Conservation (phyloP, 2,113 vertebrate species). For the Ophiodon elongatus region DNA sequence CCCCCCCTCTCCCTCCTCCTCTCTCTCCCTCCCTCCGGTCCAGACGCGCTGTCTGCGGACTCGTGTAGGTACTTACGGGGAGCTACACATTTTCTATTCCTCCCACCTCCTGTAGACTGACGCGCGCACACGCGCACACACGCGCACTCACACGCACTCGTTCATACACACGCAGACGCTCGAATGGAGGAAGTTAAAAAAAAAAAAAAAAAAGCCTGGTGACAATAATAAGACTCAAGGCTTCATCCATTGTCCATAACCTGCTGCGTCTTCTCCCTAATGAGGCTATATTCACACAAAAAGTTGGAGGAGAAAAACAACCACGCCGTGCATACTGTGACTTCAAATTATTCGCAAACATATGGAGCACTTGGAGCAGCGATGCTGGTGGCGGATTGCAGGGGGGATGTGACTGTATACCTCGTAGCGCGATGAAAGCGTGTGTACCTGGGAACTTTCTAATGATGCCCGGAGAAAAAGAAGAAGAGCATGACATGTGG, state of each 20-base stretch:
- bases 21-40: background rate
- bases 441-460: slow-evolving; percentile 66
- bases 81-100: slow-evolving; percentile 58
- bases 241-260: slow-evolving; percentile 70
- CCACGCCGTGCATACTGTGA: slow-evolving; percentile 34
- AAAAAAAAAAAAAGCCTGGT: slow-evolving; percentile 30
- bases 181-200: slow-evolving; percentile 65
- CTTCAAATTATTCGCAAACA: slow-evolving; percentile 66
- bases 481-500: background rate
- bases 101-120: slow-evolving; percentile 63
- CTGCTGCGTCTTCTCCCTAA: slow-evolving; percentile 63
- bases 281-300: slow-evolving; percentile 49
- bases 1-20: background rate
- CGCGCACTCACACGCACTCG: slow-evolving; percentile 12
- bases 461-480: slow-evolving; percentile 24
- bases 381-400: slow-evolving; percentile 52
- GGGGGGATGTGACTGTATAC: slow-evolving; percentile 42
- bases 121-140: slow-evolving; percentile 51
- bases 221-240: slow-evolving; percentile 67
- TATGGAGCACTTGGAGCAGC: slow-evolving; percentile 60
- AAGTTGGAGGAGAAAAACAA: slow-evolving; percentile 63
- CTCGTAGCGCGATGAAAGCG: slow-evolving; percentile 47
- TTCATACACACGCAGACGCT: slow-evolving; percentile 47
- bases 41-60: slow-evolving; percentile 75
- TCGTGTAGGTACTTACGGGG: slow-evolving; percentile 29